Base-by-base conservation (phyloP, 2,113 vertebrate genomes). In the Oxyura jamaicensis region DNA sequence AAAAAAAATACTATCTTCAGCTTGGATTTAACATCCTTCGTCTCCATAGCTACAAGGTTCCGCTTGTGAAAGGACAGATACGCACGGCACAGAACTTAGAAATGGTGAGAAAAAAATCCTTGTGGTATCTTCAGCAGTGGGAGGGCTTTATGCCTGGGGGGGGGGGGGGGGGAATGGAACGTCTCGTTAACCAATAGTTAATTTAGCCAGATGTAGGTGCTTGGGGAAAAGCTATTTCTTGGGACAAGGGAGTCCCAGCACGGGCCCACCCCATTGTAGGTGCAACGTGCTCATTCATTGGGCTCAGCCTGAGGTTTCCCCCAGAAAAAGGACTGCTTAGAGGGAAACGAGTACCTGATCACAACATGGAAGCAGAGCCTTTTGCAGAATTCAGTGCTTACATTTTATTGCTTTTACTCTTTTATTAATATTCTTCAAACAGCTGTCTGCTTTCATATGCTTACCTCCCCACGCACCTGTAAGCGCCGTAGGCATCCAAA, bases 31-130 rank as follows among this genome's bases (percentile, higher is more conserved):
- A 96, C 83, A 79, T 93, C 91, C 92, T 87, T 97, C 8, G 93
- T 97, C 96, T 97, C 96, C 96, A 97, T 97, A 97, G 97, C 93
- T 97, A 97, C 96, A 73, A 95, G 93, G 90, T 95, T 97, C 83
- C 91, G 78, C 93, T 95, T 95, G 93, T 91, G 63, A 92, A 83
- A 93, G 84, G 94, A 82, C 74, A 93, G 91, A 96, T 58, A 65
- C 16, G 79, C 87, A 59, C 68, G 67, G 46, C 89, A 59, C 89
- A 50, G 77, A 67, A 66, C 90, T 95, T 94, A 56, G 80, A 91
- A 90, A 85, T 65, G 88, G 83, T 41, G 9, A 63, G 69, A 8
- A 52, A 84, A 41, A 79, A 39, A 55, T n/a, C 44, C 76, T 72
- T 44, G 29, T 41, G 29, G 90, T 35, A 68, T 75, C 90, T 94